phyloP scores from a whole-genome alignment of 2,888 invertebrate species.

The Marasmarcha lunaedactyla region DNA sequence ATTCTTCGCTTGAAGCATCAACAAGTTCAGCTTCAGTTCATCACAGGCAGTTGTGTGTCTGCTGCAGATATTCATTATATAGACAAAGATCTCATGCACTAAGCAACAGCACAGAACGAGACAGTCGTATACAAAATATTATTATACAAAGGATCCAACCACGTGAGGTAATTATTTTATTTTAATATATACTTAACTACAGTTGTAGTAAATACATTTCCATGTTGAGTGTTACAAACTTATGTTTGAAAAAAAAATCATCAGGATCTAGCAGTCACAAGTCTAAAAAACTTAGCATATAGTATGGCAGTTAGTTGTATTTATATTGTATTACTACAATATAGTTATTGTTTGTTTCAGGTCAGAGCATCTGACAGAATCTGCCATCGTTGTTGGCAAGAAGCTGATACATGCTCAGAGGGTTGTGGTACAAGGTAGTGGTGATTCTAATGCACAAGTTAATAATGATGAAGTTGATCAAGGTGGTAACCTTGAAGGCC shows the following conservation, averaged over 20 bases:
- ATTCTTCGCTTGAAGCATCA: neutral
- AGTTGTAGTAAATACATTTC: no score
- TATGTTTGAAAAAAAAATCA: no score
- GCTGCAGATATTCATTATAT: neutral
- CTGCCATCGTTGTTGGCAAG: conserved; percentile 1
- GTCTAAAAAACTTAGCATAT: no score
- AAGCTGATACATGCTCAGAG: neutral
- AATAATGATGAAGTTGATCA: neutral
- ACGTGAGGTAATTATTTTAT: no score
- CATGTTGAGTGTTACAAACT: no score
- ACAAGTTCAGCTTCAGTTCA: neutral
- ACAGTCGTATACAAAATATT: neutral
- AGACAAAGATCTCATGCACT: neutral
- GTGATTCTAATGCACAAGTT: neutral
- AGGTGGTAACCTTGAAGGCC: neutral
- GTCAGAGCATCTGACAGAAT: neutral
- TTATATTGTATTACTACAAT: no score
- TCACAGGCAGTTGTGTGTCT: neutral
- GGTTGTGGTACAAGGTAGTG: neutral
- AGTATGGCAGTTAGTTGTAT: no score
- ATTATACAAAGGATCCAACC: no score
- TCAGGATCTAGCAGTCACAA: no score
- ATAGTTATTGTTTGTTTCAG: neutral
- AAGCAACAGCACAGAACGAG: neutral
- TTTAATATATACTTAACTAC: no score